phyloP scores from a whole-genome alignment of 2,113 vertebrate species.

The Spheniscus mendiculus region DNA sequence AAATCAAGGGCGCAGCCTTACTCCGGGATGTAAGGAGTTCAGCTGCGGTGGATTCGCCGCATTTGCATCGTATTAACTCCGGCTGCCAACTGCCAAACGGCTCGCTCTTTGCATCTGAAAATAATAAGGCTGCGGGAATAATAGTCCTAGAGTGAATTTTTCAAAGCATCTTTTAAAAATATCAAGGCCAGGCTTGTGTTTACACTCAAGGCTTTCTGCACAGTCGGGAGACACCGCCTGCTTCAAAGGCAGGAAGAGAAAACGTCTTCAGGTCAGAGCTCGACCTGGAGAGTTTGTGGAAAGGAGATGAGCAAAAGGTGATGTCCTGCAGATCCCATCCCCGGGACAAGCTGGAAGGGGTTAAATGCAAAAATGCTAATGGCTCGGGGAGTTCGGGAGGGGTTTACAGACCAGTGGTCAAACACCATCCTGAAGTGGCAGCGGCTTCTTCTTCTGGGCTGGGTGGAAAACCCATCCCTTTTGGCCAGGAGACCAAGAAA shows the following conservation, averaged over 20 bases:
- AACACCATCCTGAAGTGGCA: not conserved
- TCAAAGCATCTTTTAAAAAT: constrained; percentile 16
- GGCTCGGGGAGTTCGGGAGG: accelerated
- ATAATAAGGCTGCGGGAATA: not conserved
- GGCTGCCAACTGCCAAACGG: not conserved
- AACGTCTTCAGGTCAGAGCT: not conserved
- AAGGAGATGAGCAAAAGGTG: not conserved
- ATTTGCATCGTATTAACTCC: not conserved
- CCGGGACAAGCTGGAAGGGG: not conserved
- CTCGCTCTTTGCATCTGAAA: constrained; percentile 1
- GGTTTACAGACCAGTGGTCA: not conserved
- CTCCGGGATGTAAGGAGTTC: not conserved
- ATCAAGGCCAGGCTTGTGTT: not conserved
- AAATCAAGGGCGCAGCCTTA: not conserved
- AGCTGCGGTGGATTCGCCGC: not conserved
- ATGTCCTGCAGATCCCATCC: too few species aligned
- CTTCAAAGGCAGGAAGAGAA: not conserved
- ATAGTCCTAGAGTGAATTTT: not conserved
- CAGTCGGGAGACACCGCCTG: not conserved
- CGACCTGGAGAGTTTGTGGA: not conserved
- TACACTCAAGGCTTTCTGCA: not conserved
- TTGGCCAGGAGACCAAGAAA: not conserved
- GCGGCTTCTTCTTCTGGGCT: not conserved
- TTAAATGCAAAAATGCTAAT: not conserved
- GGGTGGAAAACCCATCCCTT: not conserved